Percentiles rank a stretch among this genome's conserved stretches.
phyloP scores from a whole-genome alignment of 64 coral and sea anemone species.

The Actinia tenebrosa region DNA sequence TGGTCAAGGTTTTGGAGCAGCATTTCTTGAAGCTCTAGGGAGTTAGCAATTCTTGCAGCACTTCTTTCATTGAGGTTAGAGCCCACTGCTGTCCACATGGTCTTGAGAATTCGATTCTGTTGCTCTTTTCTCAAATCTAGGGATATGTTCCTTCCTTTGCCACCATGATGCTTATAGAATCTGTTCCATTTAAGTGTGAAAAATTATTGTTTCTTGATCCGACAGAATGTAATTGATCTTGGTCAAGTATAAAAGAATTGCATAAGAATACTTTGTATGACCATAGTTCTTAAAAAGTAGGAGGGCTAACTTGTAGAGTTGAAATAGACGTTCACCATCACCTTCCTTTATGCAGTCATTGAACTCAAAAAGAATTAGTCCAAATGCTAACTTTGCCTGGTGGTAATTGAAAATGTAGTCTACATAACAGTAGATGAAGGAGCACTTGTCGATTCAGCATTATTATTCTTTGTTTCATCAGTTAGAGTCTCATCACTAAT shows the following conservation, averaged over 20 bases:
- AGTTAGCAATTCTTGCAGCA: constrained; percentile 25
- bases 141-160: neutral
- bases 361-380: neutral
- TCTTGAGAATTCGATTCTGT: neutral
- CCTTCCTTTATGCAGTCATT: neutral
- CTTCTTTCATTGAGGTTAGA: constrained; percentile 41
- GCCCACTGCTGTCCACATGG: constrained; percentile 16
- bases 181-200: neutral
- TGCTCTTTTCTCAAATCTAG: constrained; percentile 5
- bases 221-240: too few relatives aligned
- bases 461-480: too few relatives aligned
- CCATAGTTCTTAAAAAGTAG: too few relatives aligned
- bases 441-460: neutral
- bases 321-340: neutral
- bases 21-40: constrained; percentile 28
- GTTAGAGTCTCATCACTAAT: too few relatives aligned
- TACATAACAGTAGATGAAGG: too few relatives aligned
- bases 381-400: neutral
- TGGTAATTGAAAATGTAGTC: constrained; percentile 5
- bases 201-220: too few relatives aligned
- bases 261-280: too few relatives aligned
- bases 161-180: neutral
- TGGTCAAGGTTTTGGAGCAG: constrained; percentile 32
- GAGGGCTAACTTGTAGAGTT: neutral
- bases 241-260: too few relatives aligned